A percentile compares a stretch with the other conserved stretches of the same genome.
Evolutionary conservation across 2,888 invertebrate genomes (phyloP).

Genomic region (Leptinotarsa peninsularis): DNA sequence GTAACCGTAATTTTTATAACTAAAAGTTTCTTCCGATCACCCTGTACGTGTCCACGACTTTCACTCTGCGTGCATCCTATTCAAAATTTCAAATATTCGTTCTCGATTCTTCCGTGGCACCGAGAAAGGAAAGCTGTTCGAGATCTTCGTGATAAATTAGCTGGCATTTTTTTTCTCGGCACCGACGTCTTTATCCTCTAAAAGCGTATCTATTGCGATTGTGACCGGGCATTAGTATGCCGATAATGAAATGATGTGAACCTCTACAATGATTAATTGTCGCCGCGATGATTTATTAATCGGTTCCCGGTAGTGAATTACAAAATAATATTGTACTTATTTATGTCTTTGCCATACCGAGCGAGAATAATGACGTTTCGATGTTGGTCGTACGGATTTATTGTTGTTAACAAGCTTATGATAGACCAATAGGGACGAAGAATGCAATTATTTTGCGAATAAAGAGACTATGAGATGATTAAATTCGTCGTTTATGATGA

Average conservation of each 20-base stretch:
- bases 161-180: not conserved
- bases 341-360: slow-evolving; percentile 5
- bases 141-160: not conserved
- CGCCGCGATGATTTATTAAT: slow-evolving; percentile 22
- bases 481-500: not conserved
- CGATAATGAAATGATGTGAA: slow-evolving; percentile 26
- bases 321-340: not conserved
- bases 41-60: not conserved
- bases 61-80: not conserved
- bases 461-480: not conserved
- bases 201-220: slow-evolving; percentile 16
- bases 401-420: not conserved
- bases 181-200: slow-evolving; percentile 18
- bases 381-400: not conserved
- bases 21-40: not conserved
- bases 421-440: not conserved
- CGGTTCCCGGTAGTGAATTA: not conserved
- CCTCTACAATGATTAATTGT: slow-evolving; percentile 19
- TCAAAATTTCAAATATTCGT: slow-evolving; percentile 11
- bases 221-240: slow-evolving; percentile 17
- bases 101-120: not conserved
- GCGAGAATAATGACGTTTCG: slow-evolving; percentile 7
- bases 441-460: slow-evolving; percentile 7
- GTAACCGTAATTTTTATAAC: not conserved
- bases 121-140: slow-evolving; percentile 8